phyloP scores from a whole-genome alignment of 2,797 vertebrate species.

The Pristis pectinata region DNA sequence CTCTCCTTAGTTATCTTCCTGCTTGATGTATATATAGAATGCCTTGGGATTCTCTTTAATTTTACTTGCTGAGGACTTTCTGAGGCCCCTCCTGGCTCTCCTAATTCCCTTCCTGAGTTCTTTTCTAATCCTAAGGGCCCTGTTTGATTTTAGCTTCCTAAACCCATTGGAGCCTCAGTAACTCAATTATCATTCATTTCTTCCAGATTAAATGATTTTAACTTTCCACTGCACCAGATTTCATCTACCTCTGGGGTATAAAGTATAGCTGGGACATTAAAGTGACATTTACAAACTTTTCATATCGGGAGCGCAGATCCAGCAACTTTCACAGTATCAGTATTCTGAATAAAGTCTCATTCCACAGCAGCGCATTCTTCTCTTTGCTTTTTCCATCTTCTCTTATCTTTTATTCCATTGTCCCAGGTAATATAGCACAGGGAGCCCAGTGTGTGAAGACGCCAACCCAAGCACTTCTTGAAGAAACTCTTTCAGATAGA shows the following conservation, averaged over 20 bases:
- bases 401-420: not conserved
- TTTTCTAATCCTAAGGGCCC: too few relatives aligned
- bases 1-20: too few relatives aligned
- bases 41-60: too few relatives aligned
- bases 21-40: too few relatives aligned
- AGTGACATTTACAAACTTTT: not conserved
- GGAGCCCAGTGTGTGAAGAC: not conserved
- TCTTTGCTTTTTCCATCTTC: not conserved
- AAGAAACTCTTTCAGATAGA: not conserved
- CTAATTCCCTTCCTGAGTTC: too few relatives aligned
- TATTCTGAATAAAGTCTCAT: not conserved
- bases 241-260: not conserved
- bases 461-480: not conserved
- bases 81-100: too few relatives aligned
- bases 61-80: too few relatives aligned
- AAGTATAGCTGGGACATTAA: not conserved
- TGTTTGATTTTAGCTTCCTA: too few relatives aligned
- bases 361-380: not conserved
- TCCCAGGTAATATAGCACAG: not conserved
- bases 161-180: too few relatives aligned
- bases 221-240: not conserved
- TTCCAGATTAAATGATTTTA: not conserved
- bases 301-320: not conserved
- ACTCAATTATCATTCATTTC: not conserved
- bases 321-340: not conserved